Evolutionary conservation across 2,888 invertebrate genomes (phyloP), one percentile per base, ranked within the genome.

Genomic region (Acronicta alni): DNA sequence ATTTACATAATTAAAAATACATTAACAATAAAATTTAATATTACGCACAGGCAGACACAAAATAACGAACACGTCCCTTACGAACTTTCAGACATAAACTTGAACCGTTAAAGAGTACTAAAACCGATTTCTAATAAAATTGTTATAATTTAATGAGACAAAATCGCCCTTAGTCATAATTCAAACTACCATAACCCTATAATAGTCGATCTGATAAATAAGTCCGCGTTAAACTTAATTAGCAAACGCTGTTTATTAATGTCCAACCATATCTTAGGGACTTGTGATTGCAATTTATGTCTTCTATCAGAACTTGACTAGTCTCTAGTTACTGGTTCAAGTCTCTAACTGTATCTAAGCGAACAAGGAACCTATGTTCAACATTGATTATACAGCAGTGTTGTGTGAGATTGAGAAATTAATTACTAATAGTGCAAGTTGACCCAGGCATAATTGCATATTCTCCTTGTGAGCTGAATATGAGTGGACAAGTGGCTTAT

Each of bases 231-330:
- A 53, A 63, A 69, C 55, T 66, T 69, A 77, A 80, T 80, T 72
- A 77, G 58, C 52, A 55, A 57, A 71, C 60, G 72, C 47, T 63
- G 67, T 79, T 62, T 77, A 77, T 75, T 64, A 73, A 75, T 71
- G 72, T 61, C 59, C 56, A 1, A 51, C 66, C 56, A 49, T 75
- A 76, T 68, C 75, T 74, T 65, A 66, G 59, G 59, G 56, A 53
- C 71, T 66, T 65, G 66, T 84, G 81, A 86, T 86, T 85, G 82
- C 82, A 79, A 88, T 85, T 86, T 85, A 85, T 84, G 59, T 69
- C 76, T 62, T 53, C 49, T 48, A 71, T 73, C 75, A 72, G 18
- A 54, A 42, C 61, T 69, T 53, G 45, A 61, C 75, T 53, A 67
- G 74, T 70, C 73, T 67, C 58, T 67, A 67, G 57, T 53, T 56